These are phyloP conservation scores for Zaprionus kolodkinae DNA, from an alignment of 1,140 invertebrate genomes.

Conservation along the genomic window DNA sequence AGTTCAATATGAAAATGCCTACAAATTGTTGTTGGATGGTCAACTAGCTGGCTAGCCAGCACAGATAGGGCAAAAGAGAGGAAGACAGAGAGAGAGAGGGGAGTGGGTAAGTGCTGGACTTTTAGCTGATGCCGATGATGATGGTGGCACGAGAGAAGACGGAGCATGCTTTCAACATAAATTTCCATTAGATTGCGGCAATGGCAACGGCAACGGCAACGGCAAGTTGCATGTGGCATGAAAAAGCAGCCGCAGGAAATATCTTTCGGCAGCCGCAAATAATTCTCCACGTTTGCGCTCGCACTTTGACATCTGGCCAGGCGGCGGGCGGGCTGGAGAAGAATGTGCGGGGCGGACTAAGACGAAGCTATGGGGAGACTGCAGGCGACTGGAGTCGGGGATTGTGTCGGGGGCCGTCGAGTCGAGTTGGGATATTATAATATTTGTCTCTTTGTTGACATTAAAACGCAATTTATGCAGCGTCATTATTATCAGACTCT, in stretches of 20 bases:
- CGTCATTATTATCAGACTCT: conserved; percentile 73
- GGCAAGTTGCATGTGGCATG: conserved; percentile 77
- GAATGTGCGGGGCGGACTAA: neutral
- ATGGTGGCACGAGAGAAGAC: conserved; percentile 46
- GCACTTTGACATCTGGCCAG: conserved; percentile 77
- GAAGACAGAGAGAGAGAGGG: neutral
- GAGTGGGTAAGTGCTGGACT: conserved; percentile 30
- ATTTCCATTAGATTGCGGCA: conserved; percentile 79
- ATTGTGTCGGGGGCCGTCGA: conserved; percentile 4
- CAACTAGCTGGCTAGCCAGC: conserved; percentile 44
- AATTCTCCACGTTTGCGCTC: conserved; percentile 80
- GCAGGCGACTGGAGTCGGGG: neutral
- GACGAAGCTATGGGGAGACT: neutral
- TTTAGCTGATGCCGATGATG: conserved; percentile 12
- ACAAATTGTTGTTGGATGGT: conserved; percentile 74
- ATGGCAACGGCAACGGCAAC: conserved; percentile 36
- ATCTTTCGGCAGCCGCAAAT: conserved; percentile 80
- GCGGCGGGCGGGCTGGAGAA: neutral
- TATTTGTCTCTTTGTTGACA: conserved; percentile 82
- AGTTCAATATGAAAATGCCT: conserved; percentile 78
- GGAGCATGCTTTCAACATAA: conserved; percentile 78
- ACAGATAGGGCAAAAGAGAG: conserved; percentile 6
- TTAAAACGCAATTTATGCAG: conserved; percentile 83
- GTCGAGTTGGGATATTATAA: conserved; percentile 65
- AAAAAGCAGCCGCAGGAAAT: conserved; percentile 77